A percentile compares a stretch with the other conserved stretches of the same genome.
Evolutionary conservation across 2,113 vertebrate species (phyloP).

Genomic region (Bos taurus): ARS-UCD2.0 NC_037335.1:96926001-96926500

Average conservation of each 20-base stretch:
- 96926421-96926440: background rate
- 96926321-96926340: background rate
- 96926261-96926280: background rate
- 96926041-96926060: too few relatives aligned
- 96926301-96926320: background rate
- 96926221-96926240: background rate
- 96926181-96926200: background rate
- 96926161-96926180: too few relatives aligned
- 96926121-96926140: too few relatives aligned
- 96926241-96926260: background rate
- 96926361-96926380: background rate
- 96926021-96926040: too few relatives aligned
- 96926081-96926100: too few relatives aligned
- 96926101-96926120: too few relatives aligned
- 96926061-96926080: too few relatives aligned
- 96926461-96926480: background rate
- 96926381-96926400: background rate
- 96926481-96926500: background rate
- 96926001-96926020: too few relatives aligned
- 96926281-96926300: background rate
- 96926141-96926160: too few relatives aligned
- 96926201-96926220: background rate
- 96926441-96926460: background rate
- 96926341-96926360: background rate
- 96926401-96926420: background rate